Percentiles rank a stretch among this genome's conserved stretches.
Conservation (phyloP, 92 coral and sea anemone genomes). For the Porites divaricata region DNA sequence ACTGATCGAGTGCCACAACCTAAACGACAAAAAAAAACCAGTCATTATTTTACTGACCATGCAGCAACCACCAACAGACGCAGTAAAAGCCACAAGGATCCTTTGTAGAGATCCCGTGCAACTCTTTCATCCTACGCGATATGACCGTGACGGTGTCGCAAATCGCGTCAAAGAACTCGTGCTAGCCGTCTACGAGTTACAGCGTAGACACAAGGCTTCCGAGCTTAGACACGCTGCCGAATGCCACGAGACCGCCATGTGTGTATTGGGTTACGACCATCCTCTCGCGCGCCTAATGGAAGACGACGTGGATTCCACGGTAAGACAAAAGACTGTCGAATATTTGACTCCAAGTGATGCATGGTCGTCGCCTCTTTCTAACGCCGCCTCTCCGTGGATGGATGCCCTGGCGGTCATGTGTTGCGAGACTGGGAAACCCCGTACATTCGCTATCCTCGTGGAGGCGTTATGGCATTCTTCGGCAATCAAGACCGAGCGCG, state of each 20-base stretch:
- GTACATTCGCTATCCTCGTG: background rate
- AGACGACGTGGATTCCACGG: constrained; percentile 8
- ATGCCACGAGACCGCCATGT: constrained; percentile 13
- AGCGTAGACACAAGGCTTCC: background rate
- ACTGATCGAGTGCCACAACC: constrained; percentile 26
- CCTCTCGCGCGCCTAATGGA: background rate
- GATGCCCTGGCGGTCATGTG: background rate
- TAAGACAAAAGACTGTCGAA: background rate
- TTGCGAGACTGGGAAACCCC: constrained; percentile 15
- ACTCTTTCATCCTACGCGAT: constrained; percentile 19
- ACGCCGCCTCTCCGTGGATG: constrained; percentile 3
- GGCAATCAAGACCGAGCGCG: background rate
- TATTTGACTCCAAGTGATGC: background rate
- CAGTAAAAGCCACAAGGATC: background rate
- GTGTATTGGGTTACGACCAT: constrained; percentile 2
- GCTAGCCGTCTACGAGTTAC: background rate
- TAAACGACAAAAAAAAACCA: background rate
- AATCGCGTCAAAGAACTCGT: background rate
- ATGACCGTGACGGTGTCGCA: background rate
- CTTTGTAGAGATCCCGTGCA: constrained; percentile 9
- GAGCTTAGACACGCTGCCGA: constrained; percentile 13
- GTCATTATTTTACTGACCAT: too few relatives aligned
- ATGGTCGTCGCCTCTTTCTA: background rate
- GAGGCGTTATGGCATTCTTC: background rate
- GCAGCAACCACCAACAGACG: background rate